A percentile compares a stretch with the other conserved stretches of the same genome.
phyloP scores from a whole-genome alignment of 2,797 vertebrate species.

The Petrocephalus schoutedeni region DNA sequence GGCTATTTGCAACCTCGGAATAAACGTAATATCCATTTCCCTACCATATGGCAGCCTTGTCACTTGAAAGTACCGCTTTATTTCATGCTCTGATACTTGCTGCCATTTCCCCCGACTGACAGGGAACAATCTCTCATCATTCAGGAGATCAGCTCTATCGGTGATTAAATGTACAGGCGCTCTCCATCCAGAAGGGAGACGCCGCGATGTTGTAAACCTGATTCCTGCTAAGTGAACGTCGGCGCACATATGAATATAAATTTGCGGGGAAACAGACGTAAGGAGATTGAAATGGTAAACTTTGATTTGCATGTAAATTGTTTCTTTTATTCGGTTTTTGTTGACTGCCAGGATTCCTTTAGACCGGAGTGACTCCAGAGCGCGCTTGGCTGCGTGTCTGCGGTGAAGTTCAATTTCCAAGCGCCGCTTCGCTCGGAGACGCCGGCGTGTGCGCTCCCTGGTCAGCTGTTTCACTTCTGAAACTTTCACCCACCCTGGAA shows the following conservation, averaged over 20 bases:
- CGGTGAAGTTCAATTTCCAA: conserved; percentile 14
- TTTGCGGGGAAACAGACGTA: conserved; percentile 53
- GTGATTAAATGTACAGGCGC: conserved; percentile 61
- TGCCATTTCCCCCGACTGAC: conserved; percentile 60
- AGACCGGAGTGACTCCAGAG: conserved; percentile 35
- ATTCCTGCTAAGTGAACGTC: conserved; percentile 59
- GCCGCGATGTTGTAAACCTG: conserved; percentile 56
- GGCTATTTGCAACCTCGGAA: conserved; percentile 53
- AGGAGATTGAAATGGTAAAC: conserved; percentile 65
- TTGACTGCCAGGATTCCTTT: conserved; percentile 46
- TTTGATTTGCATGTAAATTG: conserved; percentile 76
- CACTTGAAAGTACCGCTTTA: conserved; percentile 61
- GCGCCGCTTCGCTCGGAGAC: not conserved
- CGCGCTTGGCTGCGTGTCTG: conserved; percentile 21
- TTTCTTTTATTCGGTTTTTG: conserved; percentile 53
- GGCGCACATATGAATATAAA: conserved; percentile 64
- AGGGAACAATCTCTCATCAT: conserved; percentile 38
- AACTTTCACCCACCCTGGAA: not conserved
- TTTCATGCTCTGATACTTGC: conserved; percentile 70
- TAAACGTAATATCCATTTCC: conserved; percentile 63
- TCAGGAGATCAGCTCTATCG: conserved; percentile 48
- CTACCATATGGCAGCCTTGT: conserved; percentile 62
- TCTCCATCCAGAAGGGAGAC: conserved; percentile 58
- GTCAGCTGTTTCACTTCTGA: not conserved
- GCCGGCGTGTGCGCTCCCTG: not conserved